Base-by-base conservation (phyloP, 2,113 vertebrate species). In the Clinocottus analis region DNA sequence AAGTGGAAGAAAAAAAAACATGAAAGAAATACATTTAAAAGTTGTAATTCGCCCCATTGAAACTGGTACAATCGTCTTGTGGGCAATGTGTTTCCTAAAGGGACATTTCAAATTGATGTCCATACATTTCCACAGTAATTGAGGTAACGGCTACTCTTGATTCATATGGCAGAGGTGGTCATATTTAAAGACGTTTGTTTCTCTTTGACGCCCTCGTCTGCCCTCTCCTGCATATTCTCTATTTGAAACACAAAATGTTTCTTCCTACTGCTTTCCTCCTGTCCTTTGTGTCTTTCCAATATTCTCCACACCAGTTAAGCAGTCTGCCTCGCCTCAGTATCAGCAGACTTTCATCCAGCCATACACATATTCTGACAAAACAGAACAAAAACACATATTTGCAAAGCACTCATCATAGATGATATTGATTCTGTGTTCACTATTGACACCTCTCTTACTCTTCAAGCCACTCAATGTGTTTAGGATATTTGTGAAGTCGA, bases 131-230 rank as follows among this genome's bases (percentile, higher is more conserved):
- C n/a, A 55, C 29, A 62, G 79, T 88, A 85, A 86, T 72, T 82
- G 56, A 88, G 83, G 75, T 72, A 83, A 79, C 70, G 77, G 29
- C 63, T 19, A 35, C 37, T 63, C 13, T 45, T 63, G 51, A 87
- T 90, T 91, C 43, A 77, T 90, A 75, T 75, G 9, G 33, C 67
- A 37, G 43, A 61, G 64, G 61, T 47, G 61, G 53, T 74, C 75
- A 80, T 80, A 90, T 91, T 91, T 87, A 91, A 75, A 89, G 27
- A 87, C 71, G 68, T 72, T 84, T 41, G 72, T 77, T 83, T 87
- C 51, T 82, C 82, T 81, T 68, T 2, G 5, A 62, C n/a, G 31
- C 25, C 29, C 35, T 68, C 37, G 9, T 25, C 63, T 21, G 21
- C 23, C 33, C 17, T 66, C 23, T 45, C 25, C 49, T 27, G 21